phyloP scores from a whole-genome alignment of 2,888 invertebrate species.

The Bugula neritina region DNA sequence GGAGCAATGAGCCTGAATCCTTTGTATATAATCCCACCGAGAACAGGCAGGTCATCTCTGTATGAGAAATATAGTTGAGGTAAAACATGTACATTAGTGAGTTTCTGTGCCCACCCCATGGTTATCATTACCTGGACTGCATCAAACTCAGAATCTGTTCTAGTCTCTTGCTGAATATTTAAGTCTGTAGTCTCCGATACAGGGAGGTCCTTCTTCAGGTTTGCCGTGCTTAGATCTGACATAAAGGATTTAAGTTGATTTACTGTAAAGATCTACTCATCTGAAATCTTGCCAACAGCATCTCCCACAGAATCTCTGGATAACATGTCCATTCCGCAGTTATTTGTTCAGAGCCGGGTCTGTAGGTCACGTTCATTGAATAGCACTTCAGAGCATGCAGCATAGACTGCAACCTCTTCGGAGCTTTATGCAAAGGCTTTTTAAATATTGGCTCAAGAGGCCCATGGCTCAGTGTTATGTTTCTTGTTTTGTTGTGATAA shows the following conservation, averaged over 20 bases:
- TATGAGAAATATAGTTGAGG: background rate
- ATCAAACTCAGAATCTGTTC: background rate
- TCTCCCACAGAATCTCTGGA: background rate
- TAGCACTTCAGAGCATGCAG: background rate
- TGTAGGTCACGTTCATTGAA: constrained; percentile 1
- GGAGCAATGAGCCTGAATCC: background rate
- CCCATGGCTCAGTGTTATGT: background rate
- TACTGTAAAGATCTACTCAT: background rate
- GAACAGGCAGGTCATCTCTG: constrained; percentile 4
- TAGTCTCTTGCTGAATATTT: background rate
- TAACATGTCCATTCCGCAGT: constrained; percentile 12
- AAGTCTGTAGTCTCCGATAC: background rate
- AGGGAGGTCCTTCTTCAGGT: constrained; percentile 10
- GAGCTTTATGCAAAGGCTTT: constrained; percentile 13
- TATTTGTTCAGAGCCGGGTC: constrained; percentile 3
- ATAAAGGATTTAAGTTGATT: constrained; percentile 18
- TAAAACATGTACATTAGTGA: background rate
- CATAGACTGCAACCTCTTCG: background rate
- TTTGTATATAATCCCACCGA: constrained; percentile 10
- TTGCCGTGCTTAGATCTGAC: constrained; percentile 2
- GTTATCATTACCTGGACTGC: background rate
- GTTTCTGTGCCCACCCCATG: background rate
- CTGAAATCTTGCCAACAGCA: background rate
- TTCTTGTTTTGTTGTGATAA: too few relatives aligned
- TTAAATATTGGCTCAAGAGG: background rate